Evolutionary conservation across 2,888 invertebrate genomes (phyloP).

Genomic region (Drosophila antonietae): DNA sequence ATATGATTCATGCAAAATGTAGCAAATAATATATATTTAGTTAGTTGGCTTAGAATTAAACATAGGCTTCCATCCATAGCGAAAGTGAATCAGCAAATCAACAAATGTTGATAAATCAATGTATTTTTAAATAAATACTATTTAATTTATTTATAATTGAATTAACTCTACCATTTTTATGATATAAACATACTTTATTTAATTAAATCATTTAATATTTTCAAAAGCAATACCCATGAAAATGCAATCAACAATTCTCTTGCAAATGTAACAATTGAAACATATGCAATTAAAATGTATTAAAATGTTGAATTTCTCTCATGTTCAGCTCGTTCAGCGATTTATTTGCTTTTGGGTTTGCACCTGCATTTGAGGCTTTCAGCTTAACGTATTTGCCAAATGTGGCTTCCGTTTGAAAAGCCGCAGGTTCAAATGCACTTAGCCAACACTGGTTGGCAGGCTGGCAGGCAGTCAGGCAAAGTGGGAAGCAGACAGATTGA

Average conservation of each 20-base stretch:
- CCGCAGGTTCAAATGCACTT: slow-evolving; percentile 62
- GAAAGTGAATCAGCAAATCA: too few species aligned
- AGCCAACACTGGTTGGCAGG: slow-evolving; percentile 24
- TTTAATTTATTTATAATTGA: too few species aligned
- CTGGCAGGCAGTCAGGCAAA: neutral
- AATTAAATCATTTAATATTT: neutral
- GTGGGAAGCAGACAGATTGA: slow-evolving; percentile 13
- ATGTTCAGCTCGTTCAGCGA: too few species aligned
- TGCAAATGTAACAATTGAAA: neutral
- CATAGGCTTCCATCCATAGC: too few species aligned
- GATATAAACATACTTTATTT: neutral
- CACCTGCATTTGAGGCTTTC: slow-evolving; percentile 61
- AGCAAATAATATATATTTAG: neutral
- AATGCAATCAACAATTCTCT: neutral
- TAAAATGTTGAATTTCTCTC: neutral
- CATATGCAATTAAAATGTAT: slow-evolving; percentile 2
- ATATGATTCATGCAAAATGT: neutral
- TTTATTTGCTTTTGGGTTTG: slow-evolving; percentile 4
- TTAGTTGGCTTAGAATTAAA: neutral
- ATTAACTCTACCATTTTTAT: neutral
- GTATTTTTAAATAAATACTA: too few species aligned
- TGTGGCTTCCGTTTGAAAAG: slow-evolving; percentile 44
- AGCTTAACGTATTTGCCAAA: slow-evolving; percentile 50
- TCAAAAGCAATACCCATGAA: neutral
- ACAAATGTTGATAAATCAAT: too few species aligned